These are phyloP conservation scores for Meghimatium bilineatum DNA, from an alignment of 2,888 invertebrate genomes.

Conservation along the genomic window DNA sequence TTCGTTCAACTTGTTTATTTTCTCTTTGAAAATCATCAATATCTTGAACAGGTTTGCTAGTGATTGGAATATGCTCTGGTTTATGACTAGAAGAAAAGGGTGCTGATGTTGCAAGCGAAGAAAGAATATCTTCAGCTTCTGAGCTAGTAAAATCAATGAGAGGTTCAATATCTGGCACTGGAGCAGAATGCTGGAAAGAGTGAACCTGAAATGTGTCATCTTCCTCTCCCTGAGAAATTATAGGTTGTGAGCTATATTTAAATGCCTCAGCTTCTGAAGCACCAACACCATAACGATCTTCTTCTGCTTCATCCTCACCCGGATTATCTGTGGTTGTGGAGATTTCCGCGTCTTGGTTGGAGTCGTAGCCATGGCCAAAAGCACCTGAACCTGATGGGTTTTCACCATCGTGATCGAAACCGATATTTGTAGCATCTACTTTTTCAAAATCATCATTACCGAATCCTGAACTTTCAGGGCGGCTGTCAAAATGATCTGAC, in stretches of 20 bases:
- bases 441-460: constrained; percentile 55
- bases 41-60: constrained; percentile 34
- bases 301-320: constrained; percentile 65
- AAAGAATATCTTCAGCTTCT: constrained; percentile 37
- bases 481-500: constrained; percentile 46
- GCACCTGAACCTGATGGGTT: not conserved
- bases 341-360: constrained; percentile 63
- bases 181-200: constrained; percentile 47
- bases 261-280: constrained; percentile 55
- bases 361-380: constrained; percentile 20
- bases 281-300: constrained; percentile 64
- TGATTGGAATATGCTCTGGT: constrained; percentile 41
- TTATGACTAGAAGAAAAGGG: constrained; percentile 50
- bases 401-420: constrained; percentile 33
- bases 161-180: constrained; percentile 52
- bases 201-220: constrained; percentile 37
- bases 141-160: constrained; percentile 46
- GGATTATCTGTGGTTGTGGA: constrained; percentile 63
- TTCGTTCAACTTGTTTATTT: constrained; percentile 29
- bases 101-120: constrained; percentile 49
- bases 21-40: constrained; percentile 11
- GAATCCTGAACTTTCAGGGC: constrained; percentile 55
- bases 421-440: constrained; percentile 40
- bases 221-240: constrained; percentile 55
- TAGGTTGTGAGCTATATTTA: constrained; percentile 51